These are phyloP conservation scores for Etheostoma cragini DNA, from an alignment of 2,113 vertebrate genomes.

Conservation along the genomic window DNA sequence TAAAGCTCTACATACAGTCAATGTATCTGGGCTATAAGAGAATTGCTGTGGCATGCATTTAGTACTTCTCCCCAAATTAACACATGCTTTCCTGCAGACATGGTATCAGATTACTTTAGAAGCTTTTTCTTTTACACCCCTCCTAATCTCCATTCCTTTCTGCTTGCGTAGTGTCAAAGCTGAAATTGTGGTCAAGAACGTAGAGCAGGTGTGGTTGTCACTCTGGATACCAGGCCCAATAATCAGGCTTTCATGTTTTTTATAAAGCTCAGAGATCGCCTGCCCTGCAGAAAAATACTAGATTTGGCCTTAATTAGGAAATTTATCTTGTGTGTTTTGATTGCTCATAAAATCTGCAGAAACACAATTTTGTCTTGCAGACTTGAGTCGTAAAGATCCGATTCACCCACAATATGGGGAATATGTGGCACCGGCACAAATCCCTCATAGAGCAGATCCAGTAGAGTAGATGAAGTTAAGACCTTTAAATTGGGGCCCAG, in stretches of 20 bases:
- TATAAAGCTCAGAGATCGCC: neutral
- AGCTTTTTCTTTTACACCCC: constrained; percentile 14
- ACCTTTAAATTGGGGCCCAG: neutral
- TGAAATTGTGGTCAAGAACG: constrained; percentile 28
- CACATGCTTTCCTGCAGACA: constrained; percentile 10
- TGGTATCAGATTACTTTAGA: constrained; percentile 14
- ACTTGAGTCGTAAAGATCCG: neutral
- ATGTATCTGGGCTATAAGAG: neutral
- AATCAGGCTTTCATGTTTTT: neutral
- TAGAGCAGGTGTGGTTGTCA: constrained; percentile 19
- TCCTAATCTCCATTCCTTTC: constrained; percentile 12
- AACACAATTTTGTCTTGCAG: neutral
- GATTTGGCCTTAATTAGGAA: neutral
- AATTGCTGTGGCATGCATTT: neutral
- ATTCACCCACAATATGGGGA: neutral
- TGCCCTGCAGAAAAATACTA: neutral
- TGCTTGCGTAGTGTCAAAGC: constrained; percentile 7
- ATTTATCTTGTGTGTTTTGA: neutral
- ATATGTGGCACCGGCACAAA: neutral
- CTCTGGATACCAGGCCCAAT: neutral
- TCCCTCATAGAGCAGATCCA: neutral
- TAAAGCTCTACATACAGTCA: neutral
- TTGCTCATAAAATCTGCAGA: neutral
- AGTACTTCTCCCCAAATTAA: neutral
- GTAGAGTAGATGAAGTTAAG: neutral